Conservation (phyloP, 2,888 invertebrate genomes). For the Epinotia demarniana region DNA sequence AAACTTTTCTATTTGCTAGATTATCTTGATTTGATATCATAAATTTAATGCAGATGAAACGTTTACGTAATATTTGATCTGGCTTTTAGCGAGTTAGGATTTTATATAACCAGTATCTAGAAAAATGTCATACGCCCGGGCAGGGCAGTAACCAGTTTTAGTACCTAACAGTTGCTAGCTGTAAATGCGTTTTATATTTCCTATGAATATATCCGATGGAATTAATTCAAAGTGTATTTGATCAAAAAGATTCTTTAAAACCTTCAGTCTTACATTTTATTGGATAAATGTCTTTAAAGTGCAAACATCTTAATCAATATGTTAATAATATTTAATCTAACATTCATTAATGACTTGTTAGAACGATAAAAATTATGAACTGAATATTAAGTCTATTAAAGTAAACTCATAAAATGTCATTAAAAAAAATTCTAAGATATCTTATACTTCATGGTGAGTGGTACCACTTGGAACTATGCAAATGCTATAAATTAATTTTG, state of each 20-base stretch:
- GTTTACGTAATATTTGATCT: slow-evolving; percentile 38
- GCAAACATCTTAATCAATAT: too few species aligned
- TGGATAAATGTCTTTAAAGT: too few species aligned
- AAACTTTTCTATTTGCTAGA: slow-evolving; percentile 18
- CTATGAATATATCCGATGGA: slow-evolving; percentile 11
- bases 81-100: slow-evolving; percentile 1
- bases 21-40: slow-evolving; percentile 31
- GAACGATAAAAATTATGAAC: too few species aligned
- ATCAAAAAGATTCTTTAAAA: neutral
- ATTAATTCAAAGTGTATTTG: neutral
- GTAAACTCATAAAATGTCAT: too few species aligned
- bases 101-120: slow-evolving; percentile 35
- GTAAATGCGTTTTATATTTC: slow-evolving; percentile 3
- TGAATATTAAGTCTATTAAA: too few species aligned
- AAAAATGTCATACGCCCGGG: slow-evolving; percentile 17
- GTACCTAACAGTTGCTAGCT: neutral
- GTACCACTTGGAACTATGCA: too few species aligned
- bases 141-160: slow-evolving; percentile 3
- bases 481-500: too few species aligned
- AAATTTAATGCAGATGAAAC: slow-evolving; percentile 35
- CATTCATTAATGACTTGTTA: too few species aligned
- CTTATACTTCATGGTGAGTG: too few species aligned
- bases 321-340: too few species aligned
- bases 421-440: too few species aligned
- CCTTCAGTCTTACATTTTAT: too few species aligned